Evolutionary conservation across 2,113 vertebrate genomes (phyloP), one percentile per base, ranked within the genome.

Genomic region (Tauraco erythrolophus): DNA sequence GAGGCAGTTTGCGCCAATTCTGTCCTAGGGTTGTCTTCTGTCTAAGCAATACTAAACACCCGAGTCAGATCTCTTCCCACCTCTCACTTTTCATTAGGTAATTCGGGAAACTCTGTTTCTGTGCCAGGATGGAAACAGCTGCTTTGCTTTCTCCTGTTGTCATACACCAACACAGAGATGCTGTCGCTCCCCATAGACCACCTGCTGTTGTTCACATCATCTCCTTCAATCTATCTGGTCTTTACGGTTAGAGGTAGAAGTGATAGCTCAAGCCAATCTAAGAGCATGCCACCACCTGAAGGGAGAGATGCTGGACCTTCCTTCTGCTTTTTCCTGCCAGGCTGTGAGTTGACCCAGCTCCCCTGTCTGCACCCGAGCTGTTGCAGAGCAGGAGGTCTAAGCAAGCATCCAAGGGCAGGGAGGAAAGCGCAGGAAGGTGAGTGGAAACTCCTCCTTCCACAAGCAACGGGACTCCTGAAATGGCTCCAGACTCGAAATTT

Each of bases 401-500:
- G 7, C 8, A 31, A 85, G 66, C 30, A 82, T 93, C 65, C 70
- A 82, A 66, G 28, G 4, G 21, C 53, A 17, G 12, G 43, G 74
- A 48, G 23, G 23, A 66, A 30, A 45, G 76, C 0, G 0, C 15
- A 24, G 62, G 70, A 86, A 86, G 37, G 31, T 1, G 1, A 51
- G 16, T 64, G 35, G 65, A 60, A 94, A 62, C 9, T 51, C 51
- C 46, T 83, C 61, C 65, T 94, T 74, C 46, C 61, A 60, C 24
- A 65, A 79, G 51, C 85, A 71, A n/a, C 5, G 3, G 54, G 85
- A 86, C 48, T 90, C 58, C 83, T 91, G 95, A 95, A 83, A 94
- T 4, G 2, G 28, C 10, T 92, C 83, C 75, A 92, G 62, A 39
- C 27, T 92, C 4, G 0, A 65, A 53, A 13, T 80, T 76, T 83